phyloP scores from a whole-genome alignment of 2,113 vertebrate species.

The Leptosomus discolor region DNA sequence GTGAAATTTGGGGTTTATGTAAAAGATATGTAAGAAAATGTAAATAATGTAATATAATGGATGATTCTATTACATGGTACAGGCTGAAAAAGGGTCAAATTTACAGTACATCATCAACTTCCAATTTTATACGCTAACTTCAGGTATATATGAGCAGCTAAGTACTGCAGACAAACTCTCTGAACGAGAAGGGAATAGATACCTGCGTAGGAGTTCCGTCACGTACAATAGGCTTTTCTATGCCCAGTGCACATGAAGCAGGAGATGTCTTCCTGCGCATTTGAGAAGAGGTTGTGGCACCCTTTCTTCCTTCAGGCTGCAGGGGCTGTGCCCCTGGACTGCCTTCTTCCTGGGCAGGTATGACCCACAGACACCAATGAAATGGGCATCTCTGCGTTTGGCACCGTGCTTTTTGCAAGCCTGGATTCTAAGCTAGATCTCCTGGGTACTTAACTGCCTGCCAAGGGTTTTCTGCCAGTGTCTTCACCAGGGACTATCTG shows the following conservation, averaged over 20 bases:
- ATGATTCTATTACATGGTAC: background rate
- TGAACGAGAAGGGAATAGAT: background rate
- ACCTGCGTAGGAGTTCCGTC: background rate
- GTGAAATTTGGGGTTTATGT: background rate
- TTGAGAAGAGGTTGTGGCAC: background rate
- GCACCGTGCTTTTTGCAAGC: background rate
- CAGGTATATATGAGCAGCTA: background rate
- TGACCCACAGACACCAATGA: background rate
- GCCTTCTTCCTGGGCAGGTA: background rate
- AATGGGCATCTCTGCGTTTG: background rate
- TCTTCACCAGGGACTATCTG: background rate
- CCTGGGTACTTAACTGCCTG: background rate
- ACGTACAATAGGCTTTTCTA: background rate
- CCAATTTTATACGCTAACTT: background rate
- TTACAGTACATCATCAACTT: background rate
- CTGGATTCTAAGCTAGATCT: background rate
- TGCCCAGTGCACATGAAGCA: background rate
- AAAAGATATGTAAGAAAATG: background rate
- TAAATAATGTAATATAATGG: background rate
- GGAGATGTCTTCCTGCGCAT: background rate
- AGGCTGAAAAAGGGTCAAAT: background rate
- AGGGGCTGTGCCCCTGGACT: background rate
- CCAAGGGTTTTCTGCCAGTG: background rate
- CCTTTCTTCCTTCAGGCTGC: background rate
- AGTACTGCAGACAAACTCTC: background rate